Evolutionary conservation across 2,888 invertebrate genomes (phyloP), one percentile per base, ranked within the genome.

Genomic region (Cantharis rustica): DNA sequence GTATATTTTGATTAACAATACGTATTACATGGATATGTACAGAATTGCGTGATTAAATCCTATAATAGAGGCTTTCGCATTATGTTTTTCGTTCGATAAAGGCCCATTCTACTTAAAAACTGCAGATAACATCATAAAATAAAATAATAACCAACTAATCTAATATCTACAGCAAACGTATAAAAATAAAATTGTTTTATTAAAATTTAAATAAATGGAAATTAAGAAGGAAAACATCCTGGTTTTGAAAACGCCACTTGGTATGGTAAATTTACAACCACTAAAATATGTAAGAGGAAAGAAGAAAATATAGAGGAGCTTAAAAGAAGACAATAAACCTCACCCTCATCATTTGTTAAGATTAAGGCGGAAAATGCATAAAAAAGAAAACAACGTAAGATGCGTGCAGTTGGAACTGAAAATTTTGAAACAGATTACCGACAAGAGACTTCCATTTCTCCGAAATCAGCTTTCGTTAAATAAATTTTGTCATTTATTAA

Each of bases 11-110:
- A 66, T 66, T 66, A 66, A 66, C 64, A 66, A 66, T 66, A 66
- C 13, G 17, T 20, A 66, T 66, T 66, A 20, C 23, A 66, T 13
- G 63, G 16, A 63, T 63, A 63, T 63, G 69, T 70, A 64, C 31
- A 31, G 15, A 31, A 20, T 74, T 63, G 74, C 74, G 74, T 74
- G 74, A 31, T 74, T 63, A 64, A 9, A 31, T 74, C 26, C 69
- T 74, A 69, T 69, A 23, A 66, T 66, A 10, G 64, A 66, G 17
- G 17, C 64, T 66, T 23, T 66, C 23, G 64, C 64, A 66, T 66
- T 66, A 66, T 66, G 17, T 66, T 66, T 66, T 66, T 66, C n/a
- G 20, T 66, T 66, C 64, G 64, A 66, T 66, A 66, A 66, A 63
- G 23, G 23, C 23, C 23, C 64, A 66, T 66, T 17, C 64, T 20